Evolutionary conservation across 2,113 vertebrate genomes (phyloP).

Genomic region (Cyprinodon tularosa): DNA sequence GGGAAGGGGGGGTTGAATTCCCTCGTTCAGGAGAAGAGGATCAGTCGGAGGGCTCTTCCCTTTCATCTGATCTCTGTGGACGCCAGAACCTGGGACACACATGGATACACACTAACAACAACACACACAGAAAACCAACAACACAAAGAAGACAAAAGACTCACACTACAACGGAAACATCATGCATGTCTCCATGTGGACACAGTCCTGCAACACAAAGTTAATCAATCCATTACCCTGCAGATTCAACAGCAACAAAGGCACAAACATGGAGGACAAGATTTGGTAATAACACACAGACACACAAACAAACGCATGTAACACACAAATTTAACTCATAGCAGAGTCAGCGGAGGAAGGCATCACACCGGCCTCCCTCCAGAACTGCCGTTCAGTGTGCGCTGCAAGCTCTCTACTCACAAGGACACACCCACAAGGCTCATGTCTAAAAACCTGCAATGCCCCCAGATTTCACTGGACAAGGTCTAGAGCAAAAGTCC

Average conservation of each 20-base stretch:
- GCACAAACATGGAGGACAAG: constrained; percentile 67
- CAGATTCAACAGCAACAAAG: constrained; percentile 75
- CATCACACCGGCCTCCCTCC: constrained; percentile 56
- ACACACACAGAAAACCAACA: constrained; percentile 61
- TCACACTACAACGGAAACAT: constrained; percentile 32
- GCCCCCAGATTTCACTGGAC: constrained; percentile 33
- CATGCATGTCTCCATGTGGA: constrained; percentile 32
- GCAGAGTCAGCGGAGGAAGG: constrained; percentile 62
- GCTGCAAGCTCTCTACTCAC: constrained; percentile 27
- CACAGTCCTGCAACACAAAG: constrained; percentile 57
- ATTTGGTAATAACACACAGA: constrained; percentile 63
- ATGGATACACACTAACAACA: constrained; percentile 53
- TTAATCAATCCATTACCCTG: constrained; percentile 73
- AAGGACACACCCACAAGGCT: constrained; percentile 33
- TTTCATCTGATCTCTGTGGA: constrained; percentile 83
- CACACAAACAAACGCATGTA: constrained; percentile 49
- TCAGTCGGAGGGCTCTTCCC: constrained; percentile 81
- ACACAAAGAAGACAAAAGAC: constrained; percentile 56
- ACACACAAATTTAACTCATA: constrained; percentile 53
- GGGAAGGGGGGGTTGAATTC: constrained; percentile 72
- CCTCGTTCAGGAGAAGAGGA: constrained; percentile 78
- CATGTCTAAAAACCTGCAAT: constrained; percentile 22
- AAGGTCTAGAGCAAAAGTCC: constrained; percentile 66
- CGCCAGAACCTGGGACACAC: constrained; percentile 76
- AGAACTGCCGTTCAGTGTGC: constrained; percentile 30